Evolutionary conservation across 2,797 vertebrate species (phyloP), one percentile per base, ranked within the genome.

Genomic region (Acestrorhynchus altus): DNA sequence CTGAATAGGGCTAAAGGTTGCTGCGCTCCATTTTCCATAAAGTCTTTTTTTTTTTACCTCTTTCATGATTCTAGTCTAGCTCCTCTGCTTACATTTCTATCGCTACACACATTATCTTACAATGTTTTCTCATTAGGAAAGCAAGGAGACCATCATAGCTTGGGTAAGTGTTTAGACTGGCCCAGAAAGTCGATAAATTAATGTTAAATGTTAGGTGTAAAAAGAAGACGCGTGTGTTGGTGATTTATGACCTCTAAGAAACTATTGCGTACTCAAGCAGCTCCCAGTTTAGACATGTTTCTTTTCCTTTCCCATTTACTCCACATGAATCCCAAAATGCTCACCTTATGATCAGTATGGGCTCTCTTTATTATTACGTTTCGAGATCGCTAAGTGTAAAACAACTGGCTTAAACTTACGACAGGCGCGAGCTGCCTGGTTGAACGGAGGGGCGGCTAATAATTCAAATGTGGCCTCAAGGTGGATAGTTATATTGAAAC

Each of bases 161-260:
- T 64, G 20, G 28, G 28, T 49, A 72, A 69, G 70, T 51, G 57
- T 81, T 77, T 76, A 74, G 81, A 81, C 56, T 54, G 77, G 49
- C 18, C 13, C 76, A 79, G 72, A 64, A 64, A 61, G 24, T 47
- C 35, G 47, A 76, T 81, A 72, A 35, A 76, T 71, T 76, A 63
- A 87, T 88, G 75, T 72, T 84, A 85, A 88, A 83, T 89, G 88
- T 85, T 73, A 88, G 86, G 91, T 94, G 92, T 92, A 92, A 93
- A 92, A 83, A 90, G 83, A 90, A 92, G 92, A 94, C 87, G 91
- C 89, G 91, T 91, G 90, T 87, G 85, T 72, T 74, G 85, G 89
- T 96, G 95, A 97, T 98, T 96, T 96, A 96, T 95, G 93, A 88
- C 86, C 84, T 35, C 87, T 84, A 88, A 90, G 82, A 91, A 92